Base-by-base conservation (phyloP, 2,888 invertebrate species). In the Cistogaster globosa region DNA sequence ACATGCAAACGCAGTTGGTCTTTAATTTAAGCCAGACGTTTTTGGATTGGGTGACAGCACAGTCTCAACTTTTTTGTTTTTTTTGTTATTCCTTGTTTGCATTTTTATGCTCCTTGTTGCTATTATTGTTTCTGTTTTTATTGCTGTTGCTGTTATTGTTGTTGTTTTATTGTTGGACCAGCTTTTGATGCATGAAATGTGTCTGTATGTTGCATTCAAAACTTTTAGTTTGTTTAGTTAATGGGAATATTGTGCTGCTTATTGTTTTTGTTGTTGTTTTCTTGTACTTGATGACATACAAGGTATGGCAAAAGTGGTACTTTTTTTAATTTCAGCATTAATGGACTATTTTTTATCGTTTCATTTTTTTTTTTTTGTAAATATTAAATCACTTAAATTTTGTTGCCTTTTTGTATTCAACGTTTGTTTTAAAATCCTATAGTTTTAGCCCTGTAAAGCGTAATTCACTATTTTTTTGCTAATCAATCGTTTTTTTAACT, bases 21-120 rank as follows among this genome's bases (percentile, higher is more conserved):
- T 42, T 42, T 42, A 42, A 76, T 82, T 76, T 76, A n/a, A 60
- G 36, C 20, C 81, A 84, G 81, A 77, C 81, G 62, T 55, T 81
- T 84, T 81, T 38, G 84, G 81, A 84, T 84, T 84, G 84, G 84
- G 76, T 72, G 67, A 81, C 60, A 77, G 38, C 60, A 81, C 48
- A 72, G 67, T 36, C 65, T 16, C n/a, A 26, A 63, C 18, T 71
- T 65, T 7, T 32, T 32, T 32, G 3, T 32, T 32, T 4, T 32
- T 32, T 32, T 32, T 65, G 36, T 57, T 67, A 45, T 65, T 80
- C 22, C 65, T 72, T 69, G 60, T 69, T 77, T 77, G 60, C 55
- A 68, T 60, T 68, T 75, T 26, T 68, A 22, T 75, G 38, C 32
- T 42, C 42, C 11, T 36, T 20, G 65, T 32, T 48, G 62, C 55